These are phyloP conservation scores for Telenomus remus DNA, from an alignment of 1,140 invertebrate species.

Conservation along the genomic window DNA sequence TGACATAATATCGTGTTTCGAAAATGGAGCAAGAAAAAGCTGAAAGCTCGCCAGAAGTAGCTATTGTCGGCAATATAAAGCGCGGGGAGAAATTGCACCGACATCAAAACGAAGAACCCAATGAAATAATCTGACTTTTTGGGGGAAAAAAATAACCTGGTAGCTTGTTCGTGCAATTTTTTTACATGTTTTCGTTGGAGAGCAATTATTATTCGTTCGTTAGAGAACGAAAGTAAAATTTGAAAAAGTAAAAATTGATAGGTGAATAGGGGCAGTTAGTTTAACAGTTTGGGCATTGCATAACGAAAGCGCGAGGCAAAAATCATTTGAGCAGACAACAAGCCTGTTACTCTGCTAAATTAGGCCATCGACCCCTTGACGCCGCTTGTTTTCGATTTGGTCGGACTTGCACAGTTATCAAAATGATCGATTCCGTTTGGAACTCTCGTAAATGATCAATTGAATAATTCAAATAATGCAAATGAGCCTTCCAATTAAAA, in stretches of 20 bases:
- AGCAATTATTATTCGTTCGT: slow-evolving; percentile 26
- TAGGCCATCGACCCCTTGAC: no score
- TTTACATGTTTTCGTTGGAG: slow-evolving; percentile 6
- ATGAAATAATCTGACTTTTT: slow-evolving; percentile 45
- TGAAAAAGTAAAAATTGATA: slow-evolving; percentile 5
- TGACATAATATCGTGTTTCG: slow-evolving; percentile 26
- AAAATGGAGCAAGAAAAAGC: slow-evolving; percentile 36
- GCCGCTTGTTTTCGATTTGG: no score
- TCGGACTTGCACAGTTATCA: no score
- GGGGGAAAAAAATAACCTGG: slow-evolving; percentile 19
- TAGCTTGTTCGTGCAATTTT: slow-evolving; percentile 18
- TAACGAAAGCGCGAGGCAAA: slow-evolving; percentile 7
- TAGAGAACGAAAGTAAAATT: slow-evolving; percentile 4
- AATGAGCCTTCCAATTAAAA: no score
- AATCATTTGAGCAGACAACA: not conserved
- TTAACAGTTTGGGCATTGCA: slow-evolving; percentile 7
- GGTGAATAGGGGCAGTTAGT: not conserved
- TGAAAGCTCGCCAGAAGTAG: slow-evolving; percentile 46
- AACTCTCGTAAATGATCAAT: no score
- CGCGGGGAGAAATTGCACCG: slow-evolving; percentile 45
- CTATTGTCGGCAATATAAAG: slow-evolving; percentile 45
- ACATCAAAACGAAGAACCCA: slow-evolving; percentile 48
- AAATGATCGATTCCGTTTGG: no score
- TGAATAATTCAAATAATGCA: no score
- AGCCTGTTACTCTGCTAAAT: no score